Percentiles rank a stretch among this genome's conserved stretches.
These are phyloP conservation scores for Crotophaga sulcirostris DNA, from an alignment of 2,113 vertebrate species.

Conservation along the genomic window DNA sequence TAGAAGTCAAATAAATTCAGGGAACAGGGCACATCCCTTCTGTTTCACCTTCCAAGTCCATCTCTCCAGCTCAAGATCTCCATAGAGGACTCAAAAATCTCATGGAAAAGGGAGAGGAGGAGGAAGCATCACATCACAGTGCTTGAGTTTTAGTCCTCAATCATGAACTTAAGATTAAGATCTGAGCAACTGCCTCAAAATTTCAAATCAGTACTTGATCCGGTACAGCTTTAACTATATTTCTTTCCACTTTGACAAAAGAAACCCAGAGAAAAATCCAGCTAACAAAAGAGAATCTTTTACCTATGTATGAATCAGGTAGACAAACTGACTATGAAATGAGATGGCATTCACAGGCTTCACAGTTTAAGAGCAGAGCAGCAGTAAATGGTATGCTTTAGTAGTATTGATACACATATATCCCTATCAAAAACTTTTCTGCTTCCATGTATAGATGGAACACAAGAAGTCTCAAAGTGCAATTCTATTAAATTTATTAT, in stretches of 20 bases:
- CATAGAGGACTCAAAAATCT: background rate
- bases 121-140: background rate
- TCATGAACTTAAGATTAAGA: background rate
- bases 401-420: background rate
- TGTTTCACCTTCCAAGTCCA: background rate
- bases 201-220: background rate
- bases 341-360: background rate
- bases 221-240: background rate
- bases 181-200: background rate
- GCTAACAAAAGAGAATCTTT: background rate
- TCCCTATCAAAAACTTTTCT: background rate
- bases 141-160: background rate
- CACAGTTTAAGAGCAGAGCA: background rate
- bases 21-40: background rate
- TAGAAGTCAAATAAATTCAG: background rate
- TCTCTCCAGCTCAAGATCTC: background rate
- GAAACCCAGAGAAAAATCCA: background rate
- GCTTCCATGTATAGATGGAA: background rate
- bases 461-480: constrained; percentile 40
- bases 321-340: background rate
- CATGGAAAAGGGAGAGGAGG: background rate
- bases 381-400: rapidly evolving
- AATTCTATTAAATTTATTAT: constrained; percentile 62
- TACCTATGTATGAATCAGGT: background rate
- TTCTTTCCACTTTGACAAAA: background rate